Evolutionary conservation across 1,140 invertebrate genomes (phyloP), one percentile per base, ranked within the genome.

Genomic region (Eubasilissa regina): DNA sequence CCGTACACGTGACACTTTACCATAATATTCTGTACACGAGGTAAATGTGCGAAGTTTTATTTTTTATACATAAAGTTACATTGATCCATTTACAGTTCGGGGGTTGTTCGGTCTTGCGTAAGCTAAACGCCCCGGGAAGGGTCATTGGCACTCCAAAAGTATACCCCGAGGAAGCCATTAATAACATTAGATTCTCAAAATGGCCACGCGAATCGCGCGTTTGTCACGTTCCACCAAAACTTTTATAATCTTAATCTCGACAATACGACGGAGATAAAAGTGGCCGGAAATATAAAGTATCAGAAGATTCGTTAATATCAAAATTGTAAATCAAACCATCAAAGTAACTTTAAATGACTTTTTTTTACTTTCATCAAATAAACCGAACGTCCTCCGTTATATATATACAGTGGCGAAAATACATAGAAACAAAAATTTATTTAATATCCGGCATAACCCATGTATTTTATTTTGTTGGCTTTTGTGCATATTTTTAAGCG

Each of bases 161-260:
- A 11, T 64, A 21, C 13, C 12, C 10, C 35, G 25, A 64, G 60
- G 60, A 64, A 44, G 60, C 13, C 60, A 35, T 64, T 64, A 11
- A 64, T 44, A 43, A 43, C 13, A 4, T n/a, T 64, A 43, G 60
- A 25, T 35, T n/a, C 25, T 64, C 60, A 64, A 64, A 64, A 64
- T 25, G 60, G 60, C 60, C 35, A 25, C 19, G 60, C 13, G 35
- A 64, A 64, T 64, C 60, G 25, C 35, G 60, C 35, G 11, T 43
- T 43, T 13, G 25, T 64, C 60, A 64, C 60, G 60, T 64, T 64
- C 60, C 10, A 19, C 60, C 60, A 25, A 51, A 51, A 13, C 11
- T 3, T 51, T 51, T 15, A 51, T 15, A 51, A 51, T 4, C 48
- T 35, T 35, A 12, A 0, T 25, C 21, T 13, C 13, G n/a, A 64